These are phyloP conservation scores for Escarpia spicata DNA, from an alignment of 2,888 invertebrate genomes.

Conservation along the genomic window DNA sequence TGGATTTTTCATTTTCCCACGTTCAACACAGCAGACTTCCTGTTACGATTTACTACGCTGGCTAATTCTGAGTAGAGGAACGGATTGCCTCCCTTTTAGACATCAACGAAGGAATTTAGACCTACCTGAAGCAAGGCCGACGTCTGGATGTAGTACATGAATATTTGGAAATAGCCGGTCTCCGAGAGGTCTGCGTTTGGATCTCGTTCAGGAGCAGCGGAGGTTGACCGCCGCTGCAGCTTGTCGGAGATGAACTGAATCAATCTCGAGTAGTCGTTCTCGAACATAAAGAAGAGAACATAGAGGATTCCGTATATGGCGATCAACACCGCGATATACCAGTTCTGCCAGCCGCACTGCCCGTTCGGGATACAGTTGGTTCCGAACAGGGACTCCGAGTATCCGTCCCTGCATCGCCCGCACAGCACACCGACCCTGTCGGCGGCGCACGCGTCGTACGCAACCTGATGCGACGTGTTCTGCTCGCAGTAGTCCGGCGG, in stretches of 20 bases:
- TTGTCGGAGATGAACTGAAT: constrained; percentile 9
- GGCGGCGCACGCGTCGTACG: constrained; percentile 28
- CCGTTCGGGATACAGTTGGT: constrained; percentile 32
- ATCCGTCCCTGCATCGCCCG: constrained; percentile 35
- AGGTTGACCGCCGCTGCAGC: not conserved
- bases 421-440: constrained; percentile 35
- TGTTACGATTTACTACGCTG: no score
- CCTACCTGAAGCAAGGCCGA: constrained; percentile 30
- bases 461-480: not conserved
- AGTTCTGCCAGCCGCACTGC: constrained; percentile 28
- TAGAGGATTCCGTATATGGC: constrained; percentile 37
- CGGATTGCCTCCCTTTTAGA: no score
- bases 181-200: constrained; percentile 21
- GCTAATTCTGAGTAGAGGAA: no score
- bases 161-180: constrained; percentile 38
- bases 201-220: not conserved
- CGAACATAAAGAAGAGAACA: constrained; percentile 38
- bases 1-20: no score
- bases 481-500: constrained; percentile 40
- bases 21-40: no score
- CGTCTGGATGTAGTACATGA: constrained; percentile 41
- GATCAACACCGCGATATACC: not conserved
- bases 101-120: not conserved
- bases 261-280: constrained; percentile 30
- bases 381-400: constrained; percentile 37